Conservation (phyloP, 2,113 vertebrate species). For the Oncorhynchus kisutch region DNA sequence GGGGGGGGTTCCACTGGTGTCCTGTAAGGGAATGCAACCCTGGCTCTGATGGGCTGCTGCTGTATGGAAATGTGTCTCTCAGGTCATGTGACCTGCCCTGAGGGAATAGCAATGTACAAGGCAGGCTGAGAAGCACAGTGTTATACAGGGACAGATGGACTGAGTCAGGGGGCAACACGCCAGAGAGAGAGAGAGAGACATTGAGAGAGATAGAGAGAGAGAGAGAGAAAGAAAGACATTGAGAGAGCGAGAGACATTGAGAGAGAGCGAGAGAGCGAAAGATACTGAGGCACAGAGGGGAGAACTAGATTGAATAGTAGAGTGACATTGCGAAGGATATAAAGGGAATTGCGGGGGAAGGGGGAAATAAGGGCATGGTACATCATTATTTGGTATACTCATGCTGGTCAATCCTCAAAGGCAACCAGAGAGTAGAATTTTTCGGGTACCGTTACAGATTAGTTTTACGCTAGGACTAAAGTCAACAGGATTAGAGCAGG, state of each 20-base stretch:
- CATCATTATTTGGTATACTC: constrained; percentile 8
- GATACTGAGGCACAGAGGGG: not conserved
- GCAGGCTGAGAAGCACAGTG: constrained; percentile 63
- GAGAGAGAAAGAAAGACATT: constrained; percentile 14
- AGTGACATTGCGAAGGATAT: not conserved
- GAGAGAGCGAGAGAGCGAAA: not conserved
- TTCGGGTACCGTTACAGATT: constrained; percentile 57
- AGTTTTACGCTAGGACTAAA: constrained; percentile 58
- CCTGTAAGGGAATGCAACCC: constrained; percentile 18
- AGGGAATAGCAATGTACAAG: constrained; percentile 54
- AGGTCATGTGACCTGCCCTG: constrained; percentile 48
- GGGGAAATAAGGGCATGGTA: not conserved
- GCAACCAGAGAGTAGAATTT: constrained; percentile 51
- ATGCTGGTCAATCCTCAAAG: constrained; percentile 48
- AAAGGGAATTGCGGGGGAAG: constrained; percentile 16
- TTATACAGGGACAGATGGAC: constrained; percentile 70
- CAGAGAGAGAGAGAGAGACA: constrained; percentile 24
- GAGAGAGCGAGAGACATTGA: too few relatives aligned
- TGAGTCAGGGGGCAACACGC: constrained; percentile 61
- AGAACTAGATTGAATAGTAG: not conserved
- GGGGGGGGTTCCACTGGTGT: constrained; percentile 9
- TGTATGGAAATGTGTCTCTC: constrained; percentile 35
- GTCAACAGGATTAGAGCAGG: constrained; percentile 66
- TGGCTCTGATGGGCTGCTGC: not conserved
- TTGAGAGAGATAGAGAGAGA: not conserved